Percentiles rank a stretch among this genome's conserved stretches.
Evolutionary conservation across 1,140 invertebrate genomes (phyloP).

Genomic region (Drosophila seguyi): DNA sequence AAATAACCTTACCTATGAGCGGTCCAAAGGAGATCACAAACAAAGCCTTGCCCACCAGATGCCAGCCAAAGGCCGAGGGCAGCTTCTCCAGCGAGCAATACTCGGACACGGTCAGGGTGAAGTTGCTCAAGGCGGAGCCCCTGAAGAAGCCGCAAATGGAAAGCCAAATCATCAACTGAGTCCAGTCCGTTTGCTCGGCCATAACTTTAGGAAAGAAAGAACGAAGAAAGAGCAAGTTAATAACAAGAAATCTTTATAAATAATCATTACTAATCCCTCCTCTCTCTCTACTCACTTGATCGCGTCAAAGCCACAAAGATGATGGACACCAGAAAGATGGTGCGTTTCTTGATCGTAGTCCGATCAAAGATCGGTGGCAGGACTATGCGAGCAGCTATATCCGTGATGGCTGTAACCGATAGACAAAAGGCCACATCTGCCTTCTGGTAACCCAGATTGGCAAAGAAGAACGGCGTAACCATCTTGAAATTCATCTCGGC

Average conservation of each 20-base stretch:
- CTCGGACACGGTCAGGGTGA: slow-evolving; percentile 91
- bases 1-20: slow-evolving; percentile 85
- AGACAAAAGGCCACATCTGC: slow-evolving; percentile 89
- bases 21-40: slow-evolving; percentile 90
- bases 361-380: slow-evolving; percentile 90
- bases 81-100: slow-evolving; percentile 90
- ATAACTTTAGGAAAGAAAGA: slow-evolving; percentile 86
- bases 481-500: slow-evolving; percentile 91
- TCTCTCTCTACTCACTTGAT: slow-evolving; percentile 87
- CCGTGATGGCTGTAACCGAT: slow-evolving; percentile 90
- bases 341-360: slow-evolving; percentile 88
- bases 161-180: slow-evolving; percentile 88
- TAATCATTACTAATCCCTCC: neutral
- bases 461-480: slow-evolving; percentile 91
- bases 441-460: slow-evolving; percentile 88
- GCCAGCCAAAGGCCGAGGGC: slow-evolving; percentile 91
- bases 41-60: slow-evolving; percentile 91
- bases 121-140: slow-evolving; percentile 90
- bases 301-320: slow-evolving; percentile 89
- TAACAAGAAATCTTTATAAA: neutral
- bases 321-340: slow-evolving; percentile 89
- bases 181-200: slow-evolving; percentile 89
- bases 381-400: slow-evolving; percentile 89
- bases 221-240: neutral
- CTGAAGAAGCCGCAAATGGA: slow-evolving; percentile 90